Percentiles rank a stretch among this genome's conserved stretches.
phyloP scores from a whole-genome alignment of 2,888 invertebrate species.

The Lycophotia porphyrea region DNA sequence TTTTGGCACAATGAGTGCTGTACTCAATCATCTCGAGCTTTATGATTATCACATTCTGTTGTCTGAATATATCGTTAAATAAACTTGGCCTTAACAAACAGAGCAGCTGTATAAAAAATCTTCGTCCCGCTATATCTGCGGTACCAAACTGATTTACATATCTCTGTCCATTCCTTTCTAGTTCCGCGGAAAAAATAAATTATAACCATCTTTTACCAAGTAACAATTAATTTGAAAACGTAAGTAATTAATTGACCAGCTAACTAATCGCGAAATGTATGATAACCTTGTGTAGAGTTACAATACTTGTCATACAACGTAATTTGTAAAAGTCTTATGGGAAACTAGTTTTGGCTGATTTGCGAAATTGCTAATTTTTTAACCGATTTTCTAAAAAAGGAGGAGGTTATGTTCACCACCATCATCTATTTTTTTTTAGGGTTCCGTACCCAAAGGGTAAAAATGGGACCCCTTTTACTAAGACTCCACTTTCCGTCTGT shows the following conservation, averaged over 20 bases:
- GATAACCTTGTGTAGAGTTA: conserved; percentile 12
- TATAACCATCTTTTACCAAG: conserved; percentile 23
- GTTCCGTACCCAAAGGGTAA: too few relatives aligned
- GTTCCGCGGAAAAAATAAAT: conserved; percentile 34
- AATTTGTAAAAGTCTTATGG: conserved; percentile 41
- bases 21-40: too few relatives aligned
- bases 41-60: too few relatives aligned
- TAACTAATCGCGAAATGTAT: conserved; percentile 7
- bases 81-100: conserved; percentile 47
- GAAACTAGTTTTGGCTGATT: conserved; percentile 19
- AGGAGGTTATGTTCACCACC: too few relatives aligned
- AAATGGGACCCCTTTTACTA: too few relatives aligned
- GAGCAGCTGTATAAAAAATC: conserved; percentile 28
- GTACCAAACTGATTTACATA: conserved; percentile 48
- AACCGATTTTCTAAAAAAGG: too few relatives aligned
- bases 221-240: conserved; percentile 50
- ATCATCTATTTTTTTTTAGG: too few relatives aligned
- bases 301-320: background rate
- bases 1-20: too few relatives aligned
- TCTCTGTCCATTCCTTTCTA: conserved; percentile 33
- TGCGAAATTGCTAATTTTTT: background rate
- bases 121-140: conserved; percentile 5
- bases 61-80: background rate
- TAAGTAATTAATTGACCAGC: conserved; percentile 35
- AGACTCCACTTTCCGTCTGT: too few relatives aligned